Evolutionary conservation across 2,888 invertebrate species (phyloP).

Genomic region (Ligdia adustata): DNA sequence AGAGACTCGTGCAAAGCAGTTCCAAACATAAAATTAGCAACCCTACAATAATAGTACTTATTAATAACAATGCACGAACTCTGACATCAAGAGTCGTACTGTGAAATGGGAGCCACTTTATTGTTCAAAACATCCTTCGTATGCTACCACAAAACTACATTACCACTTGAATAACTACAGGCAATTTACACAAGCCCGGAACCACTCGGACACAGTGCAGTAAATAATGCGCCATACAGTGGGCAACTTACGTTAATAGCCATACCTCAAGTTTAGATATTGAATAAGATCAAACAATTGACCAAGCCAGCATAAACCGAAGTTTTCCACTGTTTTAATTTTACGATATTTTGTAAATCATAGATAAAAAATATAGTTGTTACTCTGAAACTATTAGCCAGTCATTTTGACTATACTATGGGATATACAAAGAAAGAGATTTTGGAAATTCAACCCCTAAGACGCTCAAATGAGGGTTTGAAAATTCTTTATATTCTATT

Average conservation of each 20-base stretch:
- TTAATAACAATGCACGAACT: background rate
- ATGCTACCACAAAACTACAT: constrained; percentile 26
- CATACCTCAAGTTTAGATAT: background rate
- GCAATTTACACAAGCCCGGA: constrained; percentile 26
- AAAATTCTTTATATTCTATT: no score
- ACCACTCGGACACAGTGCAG: constrained; percentile 17
- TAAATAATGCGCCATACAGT: background rate
- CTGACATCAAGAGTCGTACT: constrained; percentile 1
- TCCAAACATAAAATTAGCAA: no score
- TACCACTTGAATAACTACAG: constrained; percentile 28
- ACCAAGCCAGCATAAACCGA: background rate
- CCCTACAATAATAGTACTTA: background rate
- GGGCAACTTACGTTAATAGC: background rate
- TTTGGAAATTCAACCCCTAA: no score
- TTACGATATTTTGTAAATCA: no score
- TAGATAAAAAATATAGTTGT: no score
- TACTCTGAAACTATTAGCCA: no score
- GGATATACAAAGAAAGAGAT: no score
- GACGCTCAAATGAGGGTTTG: no score
- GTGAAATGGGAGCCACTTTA: constrained; percentile 15
- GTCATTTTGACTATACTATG: background rate
- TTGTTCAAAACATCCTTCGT: constrained; percentile 24
- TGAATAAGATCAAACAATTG: background rate
- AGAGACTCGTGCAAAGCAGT: no score
- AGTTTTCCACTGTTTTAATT: no score